phyloP scores from a whole-genome alignment of 2,888 invertebrate genomes.

The Scrobipalpa atriplicella region DNA sequence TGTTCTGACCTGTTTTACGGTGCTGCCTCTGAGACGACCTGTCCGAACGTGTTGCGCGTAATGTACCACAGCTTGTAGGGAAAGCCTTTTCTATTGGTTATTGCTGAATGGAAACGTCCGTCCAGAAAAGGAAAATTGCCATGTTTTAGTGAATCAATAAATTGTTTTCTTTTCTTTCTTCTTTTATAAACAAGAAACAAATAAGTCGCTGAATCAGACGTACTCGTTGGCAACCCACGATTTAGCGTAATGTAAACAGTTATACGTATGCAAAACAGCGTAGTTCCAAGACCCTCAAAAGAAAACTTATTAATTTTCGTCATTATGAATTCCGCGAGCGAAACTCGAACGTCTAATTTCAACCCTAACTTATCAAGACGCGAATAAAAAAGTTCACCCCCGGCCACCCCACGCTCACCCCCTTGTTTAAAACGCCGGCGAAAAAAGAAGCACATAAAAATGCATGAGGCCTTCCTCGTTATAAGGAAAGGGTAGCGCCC shows the following conservation, averaged over 20 bases:
- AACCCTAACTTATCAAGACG: slow-evolving; percentile 84
- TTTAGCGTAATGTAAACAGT: slow-evolving; percentile 14
- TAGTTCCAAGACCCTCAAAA: slow-evolving; percentile 73
- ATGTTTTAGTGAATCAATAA: too few relatives aligned
- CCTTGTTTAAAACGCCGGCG: slow-evolving; percentile 83
- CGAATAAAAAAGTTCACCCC: slow-evolving; percentile 83
- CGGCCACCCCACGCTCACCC: slow-evolving; percentile 77
- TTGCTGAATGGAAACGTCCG: neutral
- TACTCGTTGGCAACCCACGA: neutral
- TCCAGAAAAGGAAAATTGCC: neutral
- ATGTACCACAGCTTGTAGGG: neutral
- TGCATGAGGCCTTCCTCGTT: slow-evolving; percentile 84
- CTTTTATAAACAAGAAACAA: neutral
- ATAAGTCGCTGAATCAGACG: neutral
- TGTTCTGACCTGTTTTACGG: neutral
- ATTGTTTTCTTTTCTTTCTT: too few relatives aligned
- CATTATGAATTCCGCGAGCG: slow-evolving; percentile 83
- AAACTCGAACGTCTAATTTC: slow-evolving; percentile 83
- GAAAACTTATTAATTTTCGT: slow-evolving; percentile 83
- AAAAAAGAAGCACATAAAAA: slow-evolving; percentile 84
- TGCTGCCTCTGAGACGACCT: neutral
- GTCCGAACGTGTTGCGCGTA: slow-evolving; percentile 7
- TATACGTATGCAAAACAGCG: slow-evolving; percentile 53
- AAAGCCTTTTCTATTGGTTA: neutral
- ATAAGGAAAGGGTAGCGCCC: slow-evolving; percentile 82